Evolutionary conservation across 2,888 invertebrate species (phyloP).

Genomic region (Eristalis tenax): DNA sequence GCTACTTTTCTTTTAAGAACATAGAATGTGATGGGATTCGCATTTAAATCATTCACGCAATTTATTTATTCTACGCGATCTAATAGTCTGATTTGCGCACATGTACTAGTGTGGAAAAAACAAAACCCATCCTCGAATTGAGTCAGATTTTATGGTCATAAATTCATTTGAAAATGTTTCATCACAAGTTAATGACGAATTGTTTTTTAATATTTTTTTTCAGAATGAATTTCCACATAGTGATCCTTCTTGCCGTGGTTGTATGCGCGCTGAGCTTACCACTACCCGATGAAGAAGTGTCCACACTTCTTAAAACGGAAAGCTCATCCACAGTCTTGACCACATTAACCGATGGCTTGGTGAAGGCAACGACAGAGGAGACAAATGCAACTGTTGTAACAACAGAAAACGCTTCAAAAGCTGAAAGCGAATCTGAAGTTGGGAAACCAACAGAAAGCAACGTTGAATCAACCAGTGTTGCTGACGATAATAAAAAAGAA

Average conservation of each 20-base stretch:
- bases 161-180: background rate
- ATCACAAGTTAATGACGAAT: background rate
- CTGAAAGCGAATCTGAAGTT: conserved; percentile 64
- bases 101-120: background rate
- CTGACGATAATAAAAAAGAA: conserved; percentile 59
- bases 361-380: conserved; percentile 63
- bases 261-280: conserved; percentile 77
- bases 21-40: no score
- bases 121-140: background rate
- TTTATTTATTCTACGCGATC: no score
- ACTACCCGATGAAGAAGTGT: conserved; percentile 78
- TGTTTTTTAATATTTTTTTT: conserved; percentile 42
- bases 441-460: conserved; percentile 73
- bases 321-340: conserved; percentile 71
- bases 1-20: no score
- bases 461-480: conserved; percentile 54
- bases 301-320: conserved; percentile 72
- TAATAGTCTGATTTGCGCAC: no score
- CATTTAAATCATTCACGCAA: no score
- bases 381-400: background rate
- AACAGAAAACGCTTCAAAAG: conserved; percentile 14
- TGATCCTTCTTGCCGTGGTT: conserved; percentile 76
- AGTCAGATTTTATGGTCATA: background rate
- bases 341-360: conserved; percentile 71
- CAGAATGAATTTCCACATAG: conserved; percentile 79